phyloP scores from a whole-genome alignment of 2,797 vertebrate species.

The Anguilla marmorata region DNA sequence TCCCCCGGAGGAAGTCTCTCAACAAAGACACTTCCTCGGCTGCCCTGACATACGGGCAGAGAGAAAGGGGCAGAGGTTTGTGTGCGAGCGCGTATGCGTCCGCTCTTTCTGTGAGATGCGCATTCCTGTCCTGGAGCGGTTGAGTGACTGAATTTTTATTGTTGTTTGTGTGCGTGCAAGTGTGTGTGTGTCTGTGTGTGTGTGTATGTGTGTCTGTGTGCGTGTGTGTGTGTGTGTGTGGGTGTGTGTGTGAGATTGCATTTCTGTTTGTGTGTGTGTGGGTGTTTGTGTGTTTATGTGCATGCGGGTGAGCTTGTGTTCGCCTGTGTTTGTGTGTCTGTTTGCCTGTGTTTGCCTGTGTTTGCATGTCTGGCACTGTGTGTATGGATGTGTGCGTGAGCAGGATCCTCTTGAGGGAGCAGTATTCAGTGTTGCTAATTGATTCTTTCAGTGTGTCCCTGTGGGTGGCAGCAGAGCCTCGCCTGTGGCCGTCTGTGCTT shows the following conservation, averaged over 20 bases:
- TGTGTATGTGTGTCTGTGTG: background rate
- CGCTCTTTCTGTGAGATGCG: background rate
- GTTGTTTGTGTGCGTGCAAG: background rate
- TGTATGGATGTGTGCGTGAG: background rate
- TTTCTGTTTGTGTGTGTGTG: background rate
- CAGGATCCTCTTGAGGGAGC: conserved; percentile 9
- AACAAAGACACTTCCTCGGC: conserved; percentile 53
- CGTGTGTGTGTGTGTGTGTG: background rate
- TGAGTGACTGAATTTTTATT: conserved; percentile 13
- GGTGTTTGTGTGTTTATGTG: background rate
- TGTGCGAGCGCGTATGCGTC: conserved; percentile 22
- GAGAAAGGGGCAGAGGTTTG: conserved; percentile 5
- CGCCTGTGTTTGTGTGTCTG: background rate
- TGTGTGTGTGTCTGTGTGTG: background rate
- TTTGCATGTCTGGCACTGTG: background rate
- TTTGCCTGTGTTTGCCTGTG: background rate
- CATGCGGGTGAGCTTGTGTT: background rate
- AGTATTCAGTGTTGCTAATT: conserved; percentile 21
- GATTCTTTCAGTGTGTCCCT: conserved; percentile 15
- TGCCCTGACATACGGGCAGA: conserved; percentile 29
- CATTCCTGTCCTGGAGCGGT: conserved; percentile 3
- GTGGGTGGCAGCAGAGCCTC: background rate
- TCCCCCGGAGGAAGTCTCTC: conserved; percentile 42
- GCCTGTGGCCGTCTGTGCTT: background rate
- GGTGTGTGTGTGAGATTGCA: conserved; percentile 5